These are phyloP conservation scores for Plagodis pulveraria DNA, from an alignment of 2,888 invertebrate genomes.

Conservation along the genomic window DNA sequence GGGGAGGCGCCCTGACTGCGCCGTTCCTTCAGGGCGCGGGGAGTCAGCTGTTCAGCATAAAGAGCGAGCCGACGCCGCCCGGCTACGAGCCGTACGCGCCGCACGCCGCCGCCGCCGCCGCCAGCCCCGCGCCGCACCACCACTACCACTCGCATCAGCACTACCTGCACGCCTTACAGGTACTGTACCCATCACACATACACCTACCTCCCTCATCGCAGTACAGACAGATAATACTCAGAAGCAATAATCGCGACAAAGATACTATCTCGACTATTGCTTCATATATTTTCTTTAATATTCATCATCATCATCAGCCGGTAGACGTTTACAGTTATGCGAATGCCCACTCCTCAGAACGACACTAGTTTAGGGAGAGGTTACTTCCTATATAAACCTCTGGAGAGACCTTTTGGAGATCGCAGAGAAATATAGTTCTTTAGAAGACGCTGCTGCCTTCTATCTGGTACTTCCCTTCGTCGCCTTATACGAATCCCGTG, in stretches of 20 bases:
- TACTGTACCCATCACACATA: slow-evolving; percentile 29
- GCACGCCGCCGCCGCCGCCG: slow-evolving; percentile 8
- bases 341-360: too few species aligned
- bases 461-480: too few species aligned
- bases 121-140: slow-evolving; percentile 47
- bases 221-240: background rate
- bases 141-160: slow-evolving; percentile 81
- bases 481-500: too few species aligned
- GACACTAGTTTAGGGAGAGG: background rate
- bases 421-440: too few species aligned
- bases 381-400: slow-evolving; percentile 5
- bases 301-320: too few species aligned
- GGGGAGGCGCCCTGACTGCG: slow-evolving; percentile 41
- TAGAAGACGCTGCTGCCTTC: too few species aligned
- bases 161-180: slow-evolving; percentile 84
- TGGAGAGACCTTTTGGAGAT: background rate
- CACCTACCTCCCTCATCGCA: too few species aligned
- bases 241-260: too few species aligned
- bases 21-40: slow-evolving; percentile 63
- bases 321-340: too few species aligned
- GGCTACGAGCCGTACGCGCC: slow-evolving; percentile 50
- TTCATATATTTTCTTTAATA: too few species aligned
- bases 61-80: slow-evolving; percentile 71
- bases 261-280: too few species aligned
- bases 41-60: slow-evolving; percentile 72